Conservation (phyloP, 53 echinoderm and acorn worm species). For the Actinopyga echinites region DNA sequence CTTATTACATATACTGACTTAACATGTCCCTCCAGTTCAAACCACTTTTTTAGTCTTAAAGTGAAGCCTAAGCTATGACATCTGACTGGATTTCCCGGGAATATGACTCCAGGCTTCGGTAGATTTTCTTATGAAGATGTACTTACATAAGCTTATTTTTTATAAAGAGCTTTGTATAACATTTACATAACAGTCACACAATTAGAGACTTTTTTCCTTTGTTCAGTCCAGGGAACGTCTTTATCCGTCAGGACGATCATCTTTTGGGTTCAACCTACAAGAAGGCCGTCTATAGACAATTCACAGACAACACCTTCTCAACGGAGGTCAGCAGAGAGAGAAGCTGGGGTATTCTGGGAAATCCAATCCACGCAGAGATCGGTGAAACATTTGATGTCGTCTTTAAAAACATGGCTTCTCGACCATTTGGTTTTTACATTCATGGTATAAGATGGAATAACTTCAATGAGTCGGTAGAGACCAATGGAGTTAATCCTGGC, state of each 20-base stretch:
- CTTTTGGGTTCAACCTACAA: conserved; percentile 75
- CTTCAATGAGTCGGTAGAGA: background rate
- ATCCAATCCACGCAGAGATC: conserved; percentile 68
- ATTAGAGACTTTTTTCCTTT: background rate
- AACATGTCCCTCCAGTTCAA: no score
- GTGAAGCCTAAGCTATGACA: no score
- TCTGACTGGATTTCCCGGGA: no score
- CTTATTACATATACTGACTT: no score
- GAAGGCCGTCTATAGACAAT: conserved; percentile 79
- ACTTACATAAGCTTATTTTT: no score
- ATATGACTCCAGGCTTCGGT: no score
- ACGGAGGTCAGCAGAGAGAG: conserved; percentile 31
- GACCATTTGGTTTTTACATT: conserved; percentile 55
- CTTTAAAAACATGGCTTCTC: conserved; percentile 74
- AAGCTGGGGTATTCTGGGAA: conserved; percentile 77
- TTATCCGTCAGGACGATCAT: conserved; percentile 56
- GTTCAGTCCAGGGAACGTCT: conserved; percentile 72
- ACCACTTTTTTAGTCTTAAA: no score
- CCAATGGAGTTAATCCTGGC: background rate
- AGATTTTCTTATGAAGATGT: no score
- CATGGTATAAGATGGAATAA: conserved; percentile 67
- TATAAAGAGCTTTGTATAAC: no score
- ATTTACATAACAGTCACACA: no score
- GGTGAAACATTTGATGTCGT: conserved; percentile 70
- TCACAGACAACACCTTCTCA: conserved; percentile 59